phyloP scores from a whole-genome alignment of 2,113 vertebrate genomes.

The Phylloscopus trochilus region DNA sequence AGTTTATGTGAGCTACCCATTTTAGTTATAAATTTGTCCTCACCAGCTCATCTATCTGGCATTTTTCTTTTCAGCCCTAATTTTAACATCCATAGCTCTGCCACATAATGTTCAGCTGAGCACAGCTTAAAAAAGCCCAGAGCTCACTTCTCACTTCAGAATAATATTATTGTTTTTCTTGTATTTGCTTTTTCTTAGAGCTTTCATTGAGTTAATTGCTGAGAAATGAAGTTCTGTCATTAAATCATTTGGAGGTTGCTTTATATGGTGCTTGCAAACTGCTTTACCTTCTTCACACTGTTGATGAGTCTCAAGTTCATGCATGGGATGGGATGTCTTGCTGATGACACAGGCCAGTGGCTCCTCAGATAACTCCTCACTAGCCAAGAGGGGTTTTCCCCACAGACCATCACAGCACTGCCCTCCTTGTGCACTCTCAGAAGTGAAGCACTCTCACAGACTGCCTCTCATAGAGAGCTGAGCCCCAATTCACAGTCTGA shows the following conservation, averaged over 20 bases:
- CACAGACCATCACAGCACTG: neutral
- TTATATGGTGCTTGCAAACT: neutral
- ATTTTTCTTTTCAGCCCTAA: slow-evolving; percentile 25
- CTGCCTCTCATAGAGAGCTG: neutral
- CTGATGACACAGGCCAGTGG: neutral
- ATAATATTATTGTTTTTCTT: neutral
- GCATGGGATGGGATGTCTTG: neutral
- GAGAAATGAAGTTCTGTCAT: neutral
- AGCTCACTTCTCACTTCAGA: neutral
- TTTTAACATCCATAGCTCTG: slow-evolving; percentile 24
- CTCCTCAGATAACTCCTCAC: neutral
- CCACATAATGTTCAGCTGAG: neutral
- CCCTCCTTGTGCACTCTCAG: neutral
- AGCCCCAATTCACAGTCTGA: neutral
- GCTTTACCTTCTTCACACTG: neutral
- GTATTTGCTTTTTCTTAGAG: neutral
- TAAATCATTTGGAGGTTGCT: neutral
- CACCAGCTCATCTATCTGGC: neutral
- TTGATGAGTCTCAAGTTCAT: neutral
- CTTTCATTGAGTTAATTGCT: neutral
- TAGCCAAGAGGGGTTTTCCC: neutral
- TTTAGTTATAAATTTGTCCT: slow-evolving; percentile 32
- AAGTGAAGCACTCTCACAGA: neutral
- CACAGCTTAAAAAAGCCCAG: neutral
- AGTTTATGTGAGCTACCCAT: neutral